These are phyloP conservation scores for Brachyistius frenatus DNA, from an alignment of 2,113 vertebrate species.

Conservation along the genomic window DNA sequence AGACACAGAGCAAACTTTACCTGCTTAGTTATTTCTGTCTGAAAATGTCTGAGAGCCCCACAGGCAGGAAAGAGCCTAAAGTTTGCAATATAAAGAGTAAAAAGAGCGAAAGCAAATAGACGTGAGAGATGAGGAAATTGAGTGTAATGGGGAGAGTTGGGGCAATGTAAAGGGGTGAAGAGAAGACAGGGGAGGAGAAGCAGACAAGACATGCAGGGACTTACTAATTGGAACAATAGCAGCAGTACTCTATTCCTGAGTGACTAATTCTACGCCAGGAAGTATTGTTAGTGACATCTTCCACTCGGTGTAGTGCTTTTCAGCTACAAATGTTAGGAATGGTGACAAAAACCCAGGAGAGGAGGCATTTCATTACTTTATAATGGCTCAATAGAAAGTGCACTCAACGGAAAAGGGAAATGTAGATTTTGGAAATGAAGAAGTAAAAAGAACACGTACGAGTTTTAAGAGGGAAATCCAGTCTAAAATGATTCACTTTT, in stretches of 20 bases:
- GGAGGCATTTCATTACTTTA: conserved; percentile 60
- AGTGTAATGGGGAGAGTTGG: conserved; percentile 68
- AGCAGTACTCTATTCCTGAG: conserved; percentile 72
- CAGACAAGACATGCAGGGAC: conserved; percentile 68
- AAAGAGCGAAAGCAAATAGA: conserved; percentile 21
- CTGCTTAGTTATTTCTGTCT: conserved; percentile 57
- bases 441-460: neutral
- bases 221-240: conserved; percentile 80
- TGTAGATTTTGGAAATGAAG: conserved; percentile 48
- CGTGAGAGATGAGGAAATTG: conserved; percentile 39
- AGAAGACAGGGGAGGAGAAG: conserved; percentile 46
- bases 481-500: too few species aligned
- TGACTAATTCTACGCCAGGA: conserved; percentile 72
- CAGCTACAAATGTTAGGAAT: conserved; percentile 61
- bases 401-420: conserved; percentile 33
- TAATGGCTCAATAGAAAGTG: conserved; percentile 52
- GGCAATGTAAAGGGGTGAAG: conserved; percentile 53
- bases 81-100: conserved; percentile 36
- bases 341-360: conserved; percentile 59
- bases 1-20: conserved; percentile 32
- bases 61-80: conserved; percentile 39
- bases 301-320: conserved; percentile 51
- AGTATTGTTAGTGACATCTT: conserved; percentile 74
- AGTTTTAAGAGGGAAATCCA: conserved; percentile 5
- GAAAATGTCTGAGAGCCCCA: conserved; percentile 42